Evolutionary conservation across 2,113 vertebrate species (phyloP).

Genomic region (Bos taurus): DNA sequence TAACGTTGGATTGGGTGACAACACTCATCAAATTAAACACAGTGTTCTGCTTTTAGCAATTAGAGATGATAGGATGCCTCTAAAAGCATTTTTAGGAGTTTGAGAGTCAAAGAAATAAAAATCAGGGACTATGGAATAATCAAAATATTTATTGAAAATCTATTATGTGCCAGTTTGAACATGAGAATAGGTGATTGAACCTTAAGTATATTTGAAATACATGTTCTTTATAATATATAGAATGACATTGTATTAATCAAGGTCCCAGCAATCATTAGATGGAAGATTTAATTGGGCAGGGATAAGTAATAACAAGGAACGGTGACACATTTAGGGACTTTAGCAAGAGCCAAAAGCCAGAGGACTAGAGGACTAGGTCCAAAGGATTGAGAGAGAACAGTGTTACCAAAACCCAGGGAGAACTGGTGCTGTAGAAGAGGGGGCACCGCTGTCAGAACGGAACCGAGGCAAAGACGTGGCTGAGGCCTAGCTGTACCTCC

Average conservation of each 20-base stretch:
- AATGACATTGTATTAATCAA: background rate
- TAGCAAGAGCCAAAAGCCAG: background rate
- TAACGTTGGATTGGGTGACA: background rate
- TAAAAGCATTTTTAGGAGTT: background rate
- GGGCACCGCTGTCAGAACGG: accelerated
- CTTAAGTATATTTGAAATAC: background rate
- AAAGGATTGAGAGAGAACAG: background rate
- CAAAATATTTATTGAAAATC: background rate
- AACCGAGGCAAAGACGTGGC: background rate
- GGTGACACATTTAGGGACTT: background rate
- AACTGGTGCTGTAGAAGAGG: background rate
- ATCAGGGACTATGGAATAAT: background rate
- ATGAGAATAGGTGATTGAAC: background rate
- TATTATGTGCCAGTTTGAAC: background rate
- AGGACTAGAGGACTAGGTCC: background rate
- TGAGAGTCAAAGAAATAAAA: background rate
- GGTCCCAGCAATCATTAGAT: background rate
- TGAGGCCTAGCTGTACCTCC: background rate
- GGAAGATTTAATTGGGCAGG: background rate
- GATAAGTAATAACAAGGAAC: background rate
- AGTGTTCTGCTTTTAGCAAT: background rate
- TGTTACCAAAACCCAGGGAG: background rate
- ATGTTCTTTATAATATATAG: background rate
- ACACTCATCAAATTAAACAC: background rate
- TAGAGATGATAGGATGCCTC: background rate